A percentile compares a stretch with the other conserved stretches of the same genome.
These are phyloP conservation scores for Sepiola atlantica DNA, from an alignment of 2,888 invertebrate genomes.

Conservation along the genomic window DNA sequence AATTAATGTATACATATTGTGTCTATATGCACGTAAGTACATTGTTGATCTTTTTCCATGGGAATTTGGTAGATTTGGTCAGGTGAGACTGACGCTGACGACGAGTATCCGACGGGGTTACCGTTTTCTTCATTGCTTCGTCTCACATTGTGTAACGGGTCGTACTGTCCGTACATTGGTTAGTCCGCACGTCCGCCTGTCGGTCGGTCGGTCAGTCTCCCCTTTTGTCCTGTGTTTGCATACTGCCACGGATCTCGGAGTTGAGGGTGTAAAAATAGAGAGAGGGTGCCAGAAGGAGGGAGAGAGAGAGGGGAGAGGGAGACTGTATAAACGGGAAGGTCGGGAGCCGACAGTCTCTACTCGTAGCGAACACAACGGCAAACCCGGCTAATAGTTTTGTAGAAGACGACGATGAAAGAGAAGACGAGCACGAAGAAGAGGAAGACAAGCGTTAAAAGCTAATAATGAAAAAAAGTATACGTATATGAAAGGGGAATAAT, in stretches of 20 bases:
- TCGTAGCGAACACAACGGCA: not conserved
- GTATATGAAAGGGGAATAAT: not conserved
- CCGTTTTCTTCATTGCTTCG: constrained; percentile 3
- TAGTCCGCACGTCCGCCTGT: not conserved
- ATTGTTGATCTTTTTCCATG: not conserved
- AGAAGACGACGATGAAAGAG: not conserved
- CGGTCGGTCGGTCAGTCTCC: not conserved
- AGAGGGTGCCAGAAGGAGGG: not conserved
- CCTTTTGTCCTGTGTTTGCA: constrained; percentile 22
- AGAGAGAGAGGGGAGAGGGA: not conserved
- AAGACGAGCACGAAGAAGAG: not conserved
- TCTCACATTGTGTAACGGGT: not conserved
- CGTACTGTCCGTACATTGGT: not conserved
- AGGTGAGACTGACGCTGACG: not conserved
- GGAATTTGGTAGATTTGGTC: not conserved
- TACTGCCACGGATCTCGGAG: not conserved
- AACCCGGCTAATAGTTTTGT: not conserved
- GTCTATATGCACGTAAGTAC: not conserved
- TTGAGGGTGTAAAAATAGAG: not conserved
- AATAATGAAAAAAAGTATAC: not conserved
- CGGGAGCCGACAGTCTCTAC: not conserved
- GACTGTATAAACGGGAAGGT: not conserved
- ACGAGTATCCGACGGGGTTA: not conserved
- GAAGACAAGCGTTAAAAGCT: not conserved
- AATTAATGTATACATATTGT: not conserved